phyloP scores from a whole-genome alignment of 2,113 vertebrate genomes.

The Psophia crepitans region DNA sequence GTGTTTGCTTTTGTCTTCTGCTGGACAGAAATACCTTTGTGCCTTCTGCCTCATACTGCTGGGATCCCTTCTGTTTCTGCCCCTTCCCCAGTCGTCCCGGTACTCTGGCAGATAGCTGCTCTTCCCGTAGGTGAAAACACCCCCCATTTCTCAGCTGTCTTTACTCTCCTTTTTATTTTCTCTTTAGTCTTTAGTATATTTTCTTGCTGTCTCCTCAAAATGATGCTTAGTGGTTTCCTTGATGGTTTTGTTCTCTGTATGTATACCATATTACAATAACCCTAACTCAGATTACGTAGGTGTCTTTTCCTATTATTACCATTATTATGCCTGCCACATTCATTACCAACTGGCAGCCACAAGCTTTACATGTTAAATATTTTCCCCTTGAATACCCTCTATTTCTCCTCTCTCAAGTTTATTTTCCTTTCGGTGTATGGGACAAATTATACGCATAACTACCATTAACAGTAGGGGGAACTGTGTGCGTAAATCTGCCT shows the following conservation, averaged over 20 bases:
- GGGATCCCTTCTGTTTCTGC: neutral
- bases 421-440: constrained; percentile 23
- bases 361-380: constrained; percentile 51
- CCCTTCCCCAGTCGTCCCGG: neutral
- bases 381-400: constrained; percentile 60
- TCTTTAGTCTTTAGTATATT: neutral
- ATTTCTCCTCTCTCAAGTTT: constrained; percentile 61
- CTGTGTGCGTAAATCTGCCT: constrained; percentile 17
- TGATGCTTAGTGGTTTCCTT: constrained; percentile 19
- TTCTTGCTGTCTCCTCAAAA: neutral
- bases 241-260: neutral
- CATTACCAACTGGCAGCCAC: constrained; percentile 46
- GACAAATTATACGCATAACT: constrained; percentile 25
- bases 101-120: neutral
- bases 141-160: neutral
- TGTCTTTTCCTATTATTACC: constrained; percentile 40
- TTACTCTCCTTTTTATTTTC: neutral
- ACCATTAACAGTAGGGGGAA: constrained; percentile 19
- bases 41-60: neutral
- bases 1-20: constrained; percentile 1
- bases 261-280: neutral
- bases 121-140: neutral
- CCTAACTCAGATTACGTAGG: neutral
- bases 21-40: neutral
- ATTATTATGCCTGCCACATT: constrained; percentile 29